These are phyloP conservation scores for Incurvaria masculella DNA, from an alignment of 2,888 invertebrate species.

Conservation along the genomic window DNA sequence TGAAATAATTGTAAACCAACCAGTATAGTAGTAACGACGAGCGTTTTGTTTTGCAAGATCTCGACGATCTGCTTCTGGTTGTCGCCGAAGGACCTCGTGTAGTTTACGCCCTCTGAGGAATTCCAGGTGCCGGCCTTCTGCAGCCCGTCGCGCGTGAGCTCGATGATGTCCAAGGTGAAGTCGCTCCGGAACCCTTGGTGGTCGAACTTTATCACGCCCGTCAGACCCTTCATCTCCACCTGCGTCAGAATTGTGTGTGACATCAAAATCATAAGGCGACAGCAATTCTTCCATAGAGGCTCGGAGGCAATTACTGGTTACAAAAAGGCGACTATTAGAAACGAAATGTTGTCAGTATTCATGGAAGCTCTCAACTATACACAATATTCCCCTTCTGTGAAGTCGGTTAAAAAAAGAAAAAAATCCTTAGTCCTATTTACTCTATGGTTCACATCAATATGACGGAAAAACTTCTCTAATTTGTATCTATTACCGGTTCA, in stretches of 20 bases:
- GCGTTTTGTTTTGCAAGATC: slow-evolving; percentile 87
- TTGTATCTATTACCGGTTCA: no score
- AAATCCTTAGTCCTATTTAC: no score
- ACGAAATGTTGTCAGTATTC: no score
- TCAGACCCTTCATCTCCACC: slow-evolving; percentile 92
- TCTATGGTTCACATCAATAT: no score
- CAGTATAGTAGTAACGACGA: slow-evolving; percentile 87
- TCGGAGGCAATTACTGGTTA: no score
- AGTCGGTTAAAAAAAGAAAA: no score
- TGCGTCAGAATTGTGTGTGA: slow-evolving; percentile 41
- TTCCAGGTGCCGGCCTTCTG: slow-evolving; percentile 88
- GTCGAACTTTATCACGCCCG: slow-evolving; percentile 91
- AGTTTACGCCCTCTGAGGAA: slow-evolving; percentile 83
- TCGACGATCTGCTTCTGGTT: slow-evolving; percentile 86
- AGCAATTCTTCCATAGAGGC: no score
- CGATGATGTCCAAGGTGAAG: slow-evolving; percentile 89
- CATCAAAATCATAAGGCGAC: no score
- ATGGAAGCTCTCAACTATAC: no score
- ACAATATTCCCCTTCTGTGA: no score
- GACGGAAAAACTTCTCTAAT: no score
- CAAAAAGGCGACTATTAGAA: no score
- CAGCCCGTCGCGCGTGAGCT: slow-evolving; percentile 79
- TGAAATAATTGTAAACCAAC: slow-evolving; percentile 52
- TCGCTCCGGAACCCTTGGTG: slow-evolving; percentile 91
- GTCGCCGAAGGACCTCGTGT: slow-evolving; percentile 81